Base-by-base conservation (phyloP, 2,888 invertebrate genomes). In the Stegophylla sp. region DNA sequence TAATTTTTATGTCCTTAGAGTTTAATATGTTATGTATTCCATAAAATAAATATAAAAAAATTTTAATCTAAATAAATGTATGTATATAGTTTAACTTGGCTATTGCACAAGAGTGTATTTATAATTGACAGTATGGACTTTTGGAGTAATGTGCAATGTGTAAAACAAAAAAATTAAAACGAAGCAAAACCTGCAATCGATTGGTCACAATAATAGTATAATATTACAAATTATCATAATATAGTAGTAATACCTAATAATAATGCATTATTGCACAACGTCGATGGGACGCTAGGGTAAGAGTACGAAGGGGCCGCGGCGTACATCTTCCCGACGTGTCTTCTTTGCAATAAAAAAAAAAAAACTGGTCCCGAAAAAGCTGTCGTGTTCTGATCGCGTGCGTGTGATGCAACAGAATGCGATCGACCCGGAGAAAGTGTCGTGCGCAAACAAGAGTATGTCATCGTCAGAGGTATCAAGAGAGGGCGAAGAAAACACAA, bases 341-440 rank as follows among this genome's bases (percentile, higher is more conserved):
- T 56, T 23, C 20, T 56, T 10, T 9, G 56, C 56, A 45, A 59
- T 10, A 26, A 26, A 72, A 61, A 72, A 74, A 69, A 12, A 12
- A 75, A 63, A 75, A 75, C 74, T 74, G 74, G 74, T 74, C 48
- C 51, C 74, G 41, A 75, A 72, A 72, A 75, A 63, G 74, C 23
- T 28, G 63, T 51, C 63, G 28, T 43, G 34, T 34, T 61, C n/a
- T 56, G 20, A 56, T n/a, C 71, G 41, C n/a, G 26, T 34, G 3
- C 61, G 17, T 1, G 56, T 72, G 53, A 41, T 53, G 71, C 56
- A 72, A 72, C 15, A 41, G 15, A 9, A 12, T 15, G 41, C 53
- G 71, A 41, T 34, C 41, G 71, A 48, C 59, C 59, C 12, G 64
- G 75, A 64, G 75, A 75, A 75, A 75, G 75, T 64, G 41, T 75